These are phyloP conservation scores for Hyposoter dolosus DNA, from an alignment of 2,888 invertebrate genomes.

Conservation along the genomic window DNA sequence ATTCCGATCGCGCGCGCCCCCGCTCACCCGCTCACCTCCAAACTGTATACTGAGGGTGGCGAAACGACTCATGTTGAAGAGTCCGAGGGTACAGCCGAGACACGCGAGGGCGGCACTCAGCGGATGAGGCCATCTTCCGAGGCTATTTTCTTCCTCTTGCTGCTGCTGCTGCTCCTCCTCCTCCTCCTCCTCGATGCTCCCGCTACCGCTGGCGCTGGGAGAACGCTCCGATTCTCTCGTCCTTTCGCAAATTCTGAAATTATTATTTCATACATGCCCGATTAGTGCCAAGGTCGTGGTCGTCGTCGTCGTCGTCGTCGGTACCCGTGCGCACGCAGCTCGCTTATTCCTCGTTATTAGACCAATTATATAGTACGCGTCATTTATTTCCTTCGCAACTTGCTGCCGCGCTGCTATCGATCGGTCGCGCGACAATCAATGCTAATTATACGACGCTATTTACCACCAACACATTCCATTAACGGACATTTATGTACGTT, in stretches of 20 bases:
- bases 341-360: too few relatives aligned
- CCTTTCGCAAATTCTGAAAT: conserved; percentile 86
- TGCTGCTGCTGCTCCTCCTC: conserved; percentile 82
- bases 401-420: too few relatives aligned
- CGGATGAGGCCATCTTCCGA: conserved; percentile 89
- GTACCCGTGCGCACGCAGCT: too few relatives aligned
- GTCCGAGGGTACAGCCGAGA: conserved; percentile 93
- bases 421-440: too few relatives aligned
- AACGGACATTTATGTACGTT: too few relatives aligned
- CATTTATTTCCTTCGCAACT: background rate
- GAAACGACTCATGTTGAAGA: conserved; percentile 95
- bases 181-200: too few relatives aligned
- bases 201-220: conserved; percentile 83
- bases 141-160: conserved; percentile 84
- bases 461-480: too few relatives aligned
- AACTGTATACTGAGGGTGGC: conserved; percentile 94
- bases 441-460: too few relatives aligned
- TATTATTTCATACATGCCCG: background rate
- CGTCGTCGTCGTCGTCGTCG: too few relatives aligned
- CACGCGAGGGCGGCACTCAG: conserved; percentile 93
- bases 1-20: background rate
- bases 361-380: too few relatives aligned
- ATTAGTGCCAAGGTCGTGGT: too few relatives aligned
- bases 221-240: conserved; percentile 83
- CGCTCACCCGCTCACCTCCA: conserved; percentile 88